phyloP scores from a whole-genome alignment of 2,888 invertebrate genomes.

The Chrysodeixis includens region DNA sequence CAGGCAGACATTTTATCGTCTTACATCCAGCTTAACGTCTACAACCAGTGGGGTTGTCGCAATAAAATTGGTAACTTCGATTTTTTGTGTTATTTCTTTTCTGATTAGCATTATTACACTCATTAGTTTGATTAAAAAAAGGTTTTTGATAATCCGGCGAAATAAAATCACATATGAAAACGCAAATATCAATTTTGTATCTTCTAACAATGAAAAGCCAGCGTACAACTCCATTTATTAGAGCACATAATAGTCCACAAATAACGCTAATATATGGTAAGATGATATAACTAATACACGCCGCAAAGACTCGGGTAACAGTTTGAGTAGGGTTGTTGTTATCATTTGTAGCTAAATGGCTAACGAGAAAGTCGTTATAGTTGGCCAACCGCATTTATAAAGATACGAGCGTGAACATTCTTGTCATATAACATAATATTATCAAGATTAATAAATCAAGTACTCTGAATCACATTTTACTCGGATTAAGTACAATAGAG shows the following conservation, averaged over 20 bases:
- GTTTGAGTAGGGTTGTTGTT: constrained; percentile 5
- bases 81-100: too few species aligned
- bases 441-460: not conserved
- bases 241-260: not conserved
- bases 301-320: not conserved
- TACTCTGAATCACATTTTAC: too few species aligned
- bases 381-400: not conserved
- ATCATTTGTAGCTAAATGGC: constrained; percentile 5
- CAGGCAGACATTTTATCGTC: not conserved
- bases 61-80: too few species aligned
- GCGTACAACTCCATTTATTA: too few species aligned
- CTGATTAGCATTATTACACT: too few species aligned
- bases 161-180: too few species aligned
- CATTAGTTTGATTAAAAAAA: too few species aligned
- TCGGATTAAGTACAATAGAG: too few species aligned
- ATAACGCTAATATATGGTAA: not conserved
- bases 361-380: constrained; percentile 1
- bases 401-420: not conserved
- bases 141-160: too few species aligned
- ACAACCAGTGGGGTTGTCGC: too few species aligned
- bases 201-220: too few species aligned
- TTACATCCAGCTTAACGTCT: not conserved
- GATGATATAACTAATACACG: constrained; percentile 11
- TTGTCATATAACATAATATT: not conserved
- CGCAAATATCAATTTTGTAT: too few species aligned